A percentile compares a stretch with the other conserved stretches of the same genome.
phyloP scores from a whole-genome alignment of 1,140 invertebrate species.

The Drosophila nikananu region DNA sequence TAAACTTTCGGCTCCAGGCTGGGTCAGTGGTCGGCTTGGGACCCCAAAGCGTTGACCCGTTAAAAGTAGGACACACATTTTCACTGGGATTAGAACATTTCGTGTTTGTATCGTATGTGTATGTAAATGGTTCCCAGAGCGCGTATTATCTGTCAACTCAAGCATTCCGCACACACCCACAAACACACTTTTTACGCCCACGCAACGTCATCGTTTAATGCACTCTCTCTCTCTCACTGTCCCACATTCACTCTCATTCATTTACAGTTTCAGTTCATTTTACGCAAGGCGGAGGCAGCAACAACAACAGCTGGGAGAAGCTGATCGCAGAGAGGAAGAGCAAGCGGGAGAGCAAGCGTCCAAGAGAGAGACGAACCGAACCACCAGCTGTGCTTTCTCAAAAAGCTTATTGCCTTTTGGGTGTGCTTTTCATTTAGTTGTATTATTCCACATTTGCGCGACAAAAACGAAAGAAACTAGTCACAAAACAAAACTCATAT shows the following conservation, averaged over 20 bases:
- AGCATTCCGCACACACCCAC: constrained; percentile 5
- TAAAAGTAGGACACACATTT: constrained; percentile 61
- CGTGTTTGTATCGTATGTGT: constrained; percentile 27
- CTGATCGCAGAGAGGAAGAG: constrained; percentile 33
- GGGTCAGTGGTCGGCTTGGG: constrained; percentile 41
- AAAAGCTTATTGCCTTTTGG: constrained; percentile 46
- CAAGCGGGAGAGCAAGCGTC: background rate
- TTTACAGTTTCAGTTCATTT: constrained; percentile 59
- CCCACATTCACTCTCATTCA: constrained; percentile 44
- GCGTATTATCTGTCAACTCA: constrained; percentile 18
- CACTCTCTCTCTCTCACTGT: constrained; percentile 18
- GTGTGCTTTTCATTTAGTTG: constrained; percentile 56
- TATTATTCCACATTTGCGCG: constrained; percentile 61
- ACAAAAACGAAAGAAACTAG: constrained; percentile 59
- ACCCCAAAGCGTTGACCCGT: constrained; percentile 68
- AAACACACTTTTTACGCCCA: constrained; percentile 4
- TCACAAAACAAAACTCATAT: constrained; percentile 24
- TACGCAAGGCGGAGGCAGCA: constrained; percentile 23
- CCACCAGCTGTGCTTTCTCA: constrained; percentile 20
- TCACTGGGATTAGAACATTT: constrained; percentile 37
- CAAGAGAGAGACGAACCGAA: constrained; percentile 3
- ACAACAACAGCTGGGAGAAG: constrained; percentile 48
- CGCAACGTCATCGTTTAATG: constrained; percentile 25
- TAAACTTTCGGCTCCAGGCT: constrained; percentile 63
- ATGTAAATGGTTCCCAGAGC: constrained; percentile 56